Base-by-base conservation (phyloP, 2,888 invertebrate species). In the Heliconius cydno region DNA sequence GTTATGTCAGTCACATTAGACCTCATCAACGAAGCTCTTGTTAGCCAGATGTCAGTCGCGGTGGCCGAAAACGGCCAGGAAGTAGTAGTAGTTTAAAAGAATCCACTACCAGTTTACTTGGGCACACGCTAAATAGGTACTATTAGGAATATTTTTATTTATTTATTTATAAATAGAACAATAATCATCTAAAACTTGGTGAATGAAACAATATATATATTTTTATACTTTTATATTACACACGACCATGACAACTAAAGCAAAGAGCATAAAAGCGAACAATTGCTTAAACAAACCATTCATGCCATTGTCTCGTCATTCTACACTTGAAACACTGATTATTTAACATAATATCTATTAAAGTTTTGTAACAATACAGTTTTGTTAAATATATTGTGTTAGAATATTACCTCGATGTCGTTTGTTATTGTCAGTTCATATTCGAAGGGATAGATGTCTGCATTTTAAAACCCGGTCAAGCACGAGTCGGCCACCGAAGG, bases 221-320 rank as follows among this genome's bases (percentile, higher is more conserved):
- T 57, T 78, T 22, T 46, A 30, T 28, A 65, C 66, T 65, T 34
- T 25, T 70, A 75, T 76, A 80, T 60, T 75, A 79, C 73, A 80
- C 79, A 77, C 52, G 60, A 60, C 60, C 57, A 77, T 73, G 73
- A 78, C 60, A 63, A 68, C 41, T 66, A 78, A 70, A 68, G 34
- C 38, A 25, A 28, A 60, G 46, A 46, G 73, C 38, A 78, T 65
- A 67, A 80, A 79, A 71, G 75, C 57, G 1, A 80, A 80, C 78
- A 81, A 80, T 78, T 68, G 79, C 76, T 79, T 78, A 81, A 79
- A 79, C 77, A 79, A 79, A 76, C 77, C 78, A 79, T 79, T 79
- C 70, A 79, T 63, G 52, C 76, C 66, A 81, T 81, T 82, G 82
- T 82, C 79, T 76, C 30, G 77, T 67, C 46, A 68, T 41, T 22